Percentiles rank a stretch among this genome's conserved stretches.
Conservation (phyloP, 2,888 invertebrate species). For the Cepaea hortensis region DNA sequence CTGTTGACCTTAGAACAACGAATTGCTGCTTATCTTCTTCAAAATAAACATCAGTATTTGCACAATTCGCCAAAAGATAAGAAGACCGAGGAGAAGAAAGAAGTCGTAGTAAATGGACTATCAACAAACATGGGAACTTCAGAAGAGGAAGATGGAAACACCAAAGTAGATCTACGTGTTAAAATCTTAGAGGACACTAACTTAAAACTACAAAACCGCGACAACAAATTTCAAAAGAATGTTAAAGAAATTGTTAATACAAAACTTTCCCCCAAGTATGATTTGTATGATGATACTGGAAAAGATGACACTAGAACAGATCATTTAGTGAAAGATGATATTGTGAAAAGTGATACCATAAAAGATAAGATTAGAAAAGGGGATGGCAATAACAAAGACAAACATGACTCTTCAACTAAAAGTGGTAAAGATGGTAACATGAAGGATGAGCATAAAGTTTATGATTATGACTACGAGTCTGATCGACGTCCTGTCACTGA, state of each 20-base stretch:
- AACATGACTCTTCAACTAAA: background rate
- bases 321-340: background rate
- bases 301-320: background rate
- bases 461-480: conserved; percentile 11
- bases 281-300: background rate
- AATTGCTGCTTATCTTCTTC: conserved; percentile 25
- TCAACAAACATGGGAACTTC: too few relatives aligned
- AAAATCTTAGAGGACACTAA: too few relatives aligned
- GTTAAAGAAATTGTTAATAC: background rate
- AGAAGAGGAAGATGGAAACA: too few relatives aligned
- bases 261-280: background rate
- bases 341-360: background rate
- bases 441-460: background rate
- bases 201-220: too few relatives aligned
- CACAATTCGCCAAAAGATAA: too few relatives aligned
- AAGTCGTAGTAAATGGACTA: too few relatives aligned
- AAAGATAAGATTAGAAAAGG: background rate
- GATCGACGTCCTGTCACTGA: background rate
- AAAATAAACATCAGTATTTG: background rate
- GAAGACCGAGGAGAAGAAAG: too few relatives aligned
- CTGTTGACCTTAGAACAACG: conserved; percentile 17
- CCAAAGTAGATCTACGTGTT: too few relatives aligned
- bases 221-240: background rate
- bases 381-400: background rate
- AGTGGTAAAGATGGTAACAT: background rate